phyloP scores from a whole-genome alignment of 2,888 invertebrate species.

The Cremastinae sp. region DNA sequence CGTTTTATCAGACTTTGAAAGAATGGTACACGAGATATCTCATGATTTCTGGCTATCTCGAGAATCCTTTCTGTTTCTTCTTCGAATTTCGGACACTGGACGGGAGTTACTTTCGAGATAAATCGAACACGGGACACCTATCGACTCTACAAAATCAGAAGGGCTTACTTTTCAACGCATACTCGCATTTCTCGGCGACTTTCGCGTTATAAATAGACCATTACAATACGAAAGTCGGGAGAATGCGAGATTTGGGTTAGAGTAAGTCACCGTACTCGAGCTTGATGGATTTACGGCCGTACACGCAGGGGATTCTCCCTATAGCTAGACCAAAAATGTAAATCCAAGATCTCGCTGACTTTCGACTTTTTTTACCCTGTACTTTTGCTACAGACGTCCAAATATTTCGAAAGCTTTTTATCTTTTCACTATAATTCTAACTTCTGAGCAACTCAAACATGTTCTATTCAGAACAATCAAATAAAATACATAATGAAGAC shows the following conservation, averaged over 20 bases:
- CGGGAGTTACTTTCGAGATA: conserved; percentile 8
- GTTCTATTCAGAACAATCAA: too few species aligned
- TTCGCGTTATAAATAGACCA: not conserved
- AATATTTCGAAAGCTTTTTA: conserved; percentile 2
- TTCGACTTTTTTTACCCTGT: conserved; percentile 7
- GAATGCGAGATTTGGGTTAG: conserved; percentile 65
- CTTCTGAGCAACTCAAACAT: too few species aligned
- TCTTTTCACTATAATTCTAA: too few species aligned
- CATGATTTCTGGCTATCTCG: conserved; percentile 58
- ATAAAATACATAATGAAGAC: too few species aligned
- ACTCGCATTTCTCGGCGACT: not conserved
- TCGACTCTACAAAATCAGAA: not conserved
- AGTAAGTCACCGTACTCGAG: conserved; percentile 59
- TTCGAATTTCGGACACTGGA: conserved; percentile 46
- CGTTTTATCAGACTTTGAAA: conserved; percentile 67
- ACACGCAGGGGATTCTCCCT: conserved; percentile 57
- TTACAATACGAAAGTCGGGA: conserved; percentile 14
- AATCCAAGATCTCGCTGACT: conserved; percentile 59
- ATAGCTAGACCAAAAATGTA: conserved; percentile 64
- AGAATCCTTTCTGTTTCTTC: conserved; percentile 60
- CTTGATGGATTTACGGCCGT: conserved; percentile 75
- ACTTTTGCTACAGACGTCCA: not conserved
- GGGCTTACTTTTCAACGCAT: not conserved
- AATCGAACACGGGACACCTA: too few species aligned
- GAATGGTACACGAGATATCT: not conserved